Conservation (phyloP, 2,113 vertebrate genomes). For the Castor canadensis region DNA sequence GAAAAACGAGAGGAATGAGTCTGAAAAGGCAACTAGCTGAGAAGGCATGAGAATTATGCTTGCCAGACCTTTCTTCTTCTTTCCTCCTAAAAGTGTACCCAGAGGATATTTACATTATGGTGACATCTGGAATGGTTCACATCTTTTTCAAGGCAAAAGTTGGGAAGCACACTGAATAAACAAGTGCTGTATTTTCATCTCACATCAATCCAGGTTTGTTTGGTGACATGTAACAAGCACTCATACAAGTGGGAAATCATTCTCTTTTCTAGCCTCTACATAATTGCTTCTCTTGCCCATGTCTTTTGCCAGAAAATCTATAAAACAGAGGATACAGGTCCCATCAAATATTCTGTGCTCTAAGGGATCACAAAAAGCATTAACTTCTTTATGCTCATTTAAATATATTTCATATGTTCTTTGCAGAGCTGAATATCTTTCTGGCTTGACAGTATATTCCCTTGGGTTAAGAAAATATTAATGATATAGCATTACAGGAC, state of each 20-base stretch:
- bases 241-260: background rate
- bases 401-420: slow-evolving; percentile 41
- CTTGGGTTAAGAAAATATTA: slow-evolving; percentile 57
- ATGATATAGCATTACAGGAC: slow-evolving; percentile 10
- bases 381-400: slow-evolving; percentile 7
- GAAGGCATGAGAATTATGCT: background rate
- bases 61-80: background rate
- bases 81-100: background rate
- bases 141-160: background rate
- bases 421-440: slow-evolving; percentile 9
- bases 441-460: slow-evolving; percentile 38
- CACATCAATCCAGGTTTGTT: background rate
- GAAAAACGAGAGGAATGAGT: background rate
- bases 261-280: background rate
- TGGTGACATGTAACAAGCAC: background rate
- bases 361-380: slow-evolving; percentile 21
- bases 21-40: background rate
- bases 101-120: background rate
- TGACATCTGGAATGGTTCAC: background rate
- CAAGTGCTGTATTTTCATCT: slow-evolving; percentile 13
- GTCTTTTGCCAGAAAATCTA: slow-evolving; percentile 23
- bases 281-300: background rate
- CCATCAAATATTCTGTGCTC: background rate
- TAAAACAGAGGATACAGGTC: background rate
- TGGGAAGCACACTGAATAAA: background rate